A percentile compares a stretch with the other conserved stretches of the same genome.
Conservation (phyloP, 2,888 invertebrate genomes). For the Sphaerophoria rueppellii region DNA sequence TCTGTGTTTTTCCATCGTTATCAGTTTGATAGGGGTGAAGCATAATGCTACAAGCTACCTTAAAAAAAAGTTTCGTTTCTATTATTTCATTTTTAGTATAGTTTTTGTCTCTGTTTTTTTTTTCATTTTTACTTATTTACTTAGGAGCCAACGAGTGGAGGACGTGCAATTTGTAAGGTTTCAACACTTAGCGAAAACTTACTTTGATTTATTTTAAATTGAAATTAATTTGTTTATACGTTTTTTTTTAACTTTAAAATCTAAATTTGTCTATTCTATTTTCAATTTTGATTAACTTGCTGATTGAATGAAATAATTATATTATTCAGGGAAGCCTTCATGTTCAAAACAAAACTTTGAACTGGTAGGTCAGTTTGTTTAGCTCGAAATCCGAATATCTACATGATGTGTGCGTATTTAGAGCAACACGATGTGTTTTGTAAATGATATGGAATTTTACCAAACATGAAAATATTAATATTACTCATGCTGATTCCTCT, state of each 20-base stretch:
- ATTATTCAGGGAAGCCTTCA: no score
- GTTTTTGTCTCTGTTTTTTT: neutral
- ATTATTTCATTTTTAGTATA: neutral
- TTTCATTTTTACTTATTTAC: neutral
- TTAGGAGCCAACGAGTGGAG: conserved; percentile 18
- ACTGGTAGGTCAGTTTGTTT: no score
- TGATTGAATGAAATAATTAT: no score
- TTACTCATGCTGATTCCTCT: no score
- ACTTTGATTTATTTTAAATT: neutral
- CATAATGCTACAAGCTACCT: neutral
- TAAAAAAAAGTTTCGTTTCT: neutral
- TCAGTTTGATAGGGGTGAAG: neutral
- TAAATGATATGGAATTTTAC: no score
- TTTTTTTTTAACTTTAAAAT: neutral
- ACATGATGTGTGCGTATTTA: no score
- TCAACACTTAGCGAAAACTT: neutral
- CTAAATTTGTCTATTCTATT: neutral
- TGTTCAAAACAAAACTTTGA: no score
- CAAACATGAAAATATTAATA: no score
- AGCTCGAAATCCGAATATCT: no score
- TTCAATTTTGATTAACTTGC: no score
- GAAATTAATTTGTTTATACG: neutral
- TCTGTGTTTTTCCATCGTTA: neutral
- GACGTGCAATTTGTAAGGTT: conserved; percentile 55
- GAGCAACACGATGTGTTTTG: no score